These are phyloP conservation scores for Paratilapia polleni DNA, from an alignment of 2,113 vertebrate species.

Conservation along the genomic window DNA sequence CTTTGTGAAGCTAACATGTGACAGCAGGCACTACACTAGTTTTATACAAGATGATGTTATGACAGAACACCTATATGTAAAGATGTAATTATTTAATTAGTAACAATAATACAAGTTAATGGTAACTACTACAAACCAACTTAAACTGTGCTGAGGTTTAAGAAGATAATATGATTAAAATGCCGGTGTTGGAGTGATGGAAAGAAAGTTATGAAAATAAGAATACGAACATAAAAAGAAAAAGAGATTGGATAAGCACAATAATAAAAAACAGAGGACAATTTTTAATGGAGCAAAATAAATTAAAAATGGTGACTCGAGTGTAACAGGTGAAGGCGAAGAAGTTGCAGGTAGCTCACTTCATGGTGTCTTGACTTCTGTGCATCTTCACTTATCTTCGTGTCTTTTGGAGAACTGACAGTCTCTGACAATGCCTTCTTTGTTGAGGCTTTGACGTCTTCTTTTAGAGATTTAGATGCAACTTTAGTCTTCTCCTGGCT, in stretches of 20 bases:
- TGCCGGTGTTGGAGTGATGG: background rate
- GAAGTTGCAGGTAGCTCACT: conserved; percentile 86
- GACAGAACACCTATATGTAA: background rate
- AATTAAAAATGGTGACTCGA: conserved; percentile 43
- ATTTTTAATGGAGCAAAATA: conserved; percentile 38
- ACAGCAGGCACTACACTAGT: background rate
- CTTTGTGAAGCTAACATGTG: background rate
- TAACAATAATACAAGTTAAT: background rate
- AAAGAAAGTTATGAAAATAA: background rate
- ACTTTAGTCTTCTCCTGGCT: conserved; percentile 78
- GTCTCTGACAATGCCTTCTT: conserved; percentile 80
- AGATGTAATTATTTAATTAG: background rate
- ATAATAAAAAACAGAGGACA: background rate
- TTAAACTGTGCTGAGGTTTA: background rate
- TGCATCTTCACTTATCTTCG: conserved; percentile 79
- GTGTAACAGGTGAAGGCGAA: conserved; percentile 72
- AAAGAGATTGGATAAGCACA: background rate
- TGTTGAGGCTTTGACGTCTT: conserved; percentile 76
- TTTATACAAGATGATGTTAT: background rate
- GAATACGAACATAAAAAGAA: background rate
- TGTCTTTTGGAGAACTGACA: conserved; percentile 78
- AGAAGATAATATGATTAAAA: background rate
- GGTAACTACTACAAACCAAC: background rate
- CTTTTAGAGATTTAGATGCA: conserved; percentile 76
- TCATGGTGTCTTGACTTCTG: conserved; percentile 88